Base-by-base conservation (phyloP, 1,140 invertebrate genomes). In the Heterodera carotae region DNA sequence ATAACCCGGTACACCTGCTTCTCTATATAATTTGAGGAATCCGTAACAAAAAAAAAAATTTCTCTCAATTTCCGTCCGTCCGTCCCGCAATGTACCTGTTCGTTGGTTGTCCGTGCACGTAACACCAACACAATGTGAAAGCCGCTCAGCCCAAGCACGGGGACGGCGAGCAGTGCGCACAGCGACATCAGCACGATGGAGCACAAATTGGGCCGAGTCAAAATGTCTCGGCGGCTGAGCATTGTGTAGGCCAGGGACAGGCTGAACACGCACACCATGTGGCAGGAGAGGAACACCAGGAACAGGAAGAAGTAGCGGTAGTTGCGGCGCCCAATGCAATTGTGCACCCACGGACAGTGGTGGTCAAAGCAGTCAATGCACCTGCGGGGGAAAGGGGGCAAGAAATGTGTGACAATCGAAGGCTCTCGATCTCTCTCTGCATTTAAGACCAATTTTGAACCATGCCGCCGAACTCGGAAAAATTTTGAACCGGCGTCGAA, bases 281-380 rank as follows among this genome's bases (percentile, higher is more conserved):
- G 97, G 85, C 96, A 91, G 85, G 93, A 95, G 43, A 99, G 90
- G 75, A 95, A 97, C 83, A 97, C 91, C 39, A 99, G 92, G 89
- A 99, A 99, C 90, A 97, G 94, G 90, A 97, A 97, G 90, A 98
- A 98, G 89, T 95, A 97, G 86, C 96, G 91, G 89, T 99, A 99
- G 90, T 99, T 99, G 82, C 96, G 91, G 80, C 96, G 92, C 71
- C 97, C 97, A 85, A 99, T 98, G 89, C 97, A 99, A 89, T 99
- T 99, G 90, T 99, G 98, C 81, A 99, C 94, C 97, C 97, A 99
- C 71, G 97, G 97, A 90, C 97, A 99, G 90, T 99, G 97, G 91
- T 99, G 97, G 90, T 99, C 97, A 90, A 99, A 99, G 43, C 95
- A 98, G 94, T 98, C 91, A 77, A 93, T 92, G 81, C 88, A 87